phyloP scores from a whole-genome alignment of 2,113 vertebrate species.

The Stigmatopora argus region DNA sequence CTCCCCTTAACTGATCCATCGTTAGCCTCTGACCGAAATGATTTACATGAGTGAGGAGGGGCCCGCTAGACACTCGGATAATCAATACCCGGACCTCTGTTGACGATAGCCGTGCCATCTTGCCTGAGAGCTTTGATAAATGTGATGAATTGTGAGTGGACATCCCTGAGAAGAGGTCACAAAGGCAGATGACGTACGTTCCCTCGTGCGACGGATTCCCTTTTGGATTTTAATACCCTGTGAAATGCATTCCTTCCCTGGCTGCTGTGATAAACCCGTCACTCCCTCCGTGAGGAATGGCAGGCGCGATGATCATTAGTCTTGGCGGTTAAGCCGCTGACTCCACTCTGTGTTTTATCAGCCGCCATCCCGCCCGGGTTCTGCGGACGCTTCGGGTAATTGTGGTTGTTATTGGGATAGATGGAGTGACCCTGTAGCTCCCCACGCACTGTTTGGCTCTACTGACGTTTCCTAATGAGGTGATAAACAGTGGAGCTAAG shows the following conservation, averaged over 20 bases:
- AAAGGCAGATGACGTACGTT: conserved; percentile 26
- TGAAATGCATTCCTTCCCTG: conserved; percentile 55
- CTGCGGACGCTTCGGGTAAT: conserved; percentile 61
- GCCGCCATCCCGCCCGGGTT: conserved; percentile 52
- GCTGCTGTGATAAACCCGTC: conserved; percentile 68
- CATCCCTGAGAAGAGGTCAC: conserved; percentile 39
- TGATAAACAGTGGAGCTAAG: conserved; percentile 63
- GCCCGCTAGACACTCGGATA: conserved; percentile 44
- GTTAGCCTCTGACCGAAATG: conserved; percentile 58
- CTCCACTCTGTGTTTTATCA: conserved; percentile 61
- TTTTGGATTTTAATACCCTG: conserved; percentile 54
- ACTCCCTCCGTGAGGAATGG: conserved; percentile 63
- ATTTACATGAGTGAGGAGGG: conserved; percentile 49
- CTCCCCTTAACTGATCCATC: conserved; percentile 67
- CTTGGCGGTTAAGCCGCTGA: conserved; percentile 48
- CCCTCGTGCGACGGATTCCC: conserved; percentile 23
- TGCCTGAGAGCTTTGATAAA: conserved; percentile 56
- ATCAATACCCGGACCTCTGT: conserved; percentile 62
- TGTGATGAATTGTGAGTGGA: conserved; percentile 36
- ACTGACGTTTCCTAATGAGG: conserved; percentile 58
- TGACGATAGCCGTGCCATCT: conserved; percentile 63
- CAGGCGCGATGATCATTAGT: conserved; percentile 63
- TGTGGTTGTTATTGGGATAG: conserved; percentile 57
- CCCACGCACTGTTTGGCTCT: conserved; percentile 44
- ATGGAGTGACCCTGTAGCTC: conserved; percentile 54